Base-by-base conservation (phyloP, 2,888 invertebrate species). In the Stomorhina lunata region DNA sequence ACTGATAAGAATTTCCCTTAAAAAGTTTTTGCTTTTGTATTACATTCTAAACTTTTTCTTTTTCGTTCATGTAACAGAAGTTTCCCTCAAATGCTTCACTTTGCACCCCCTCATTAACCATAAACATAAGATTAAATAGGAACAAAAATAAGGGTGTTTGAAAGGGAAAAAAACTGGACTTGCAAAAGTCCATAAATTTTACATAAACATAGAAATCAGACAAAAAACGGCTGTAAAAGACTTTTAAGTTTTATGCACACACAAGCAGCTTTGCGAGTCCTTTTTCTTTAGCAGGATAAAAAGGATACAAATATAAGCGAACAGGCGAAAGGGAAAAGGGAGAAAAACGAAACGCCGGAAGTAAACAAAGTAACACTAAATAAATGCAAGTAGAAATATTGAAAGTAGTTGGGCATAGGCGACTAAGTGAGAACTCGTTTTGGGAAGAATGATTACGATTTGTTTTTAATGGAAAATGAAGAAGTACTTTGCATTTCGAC, bases 291-390 rank as follows among this genome's bases (percentile, higher is more conserved):
- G n/a, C n/a, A n/a, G n/a, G n/a, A n/a, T n/a, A n/a, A n/a, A n/a
- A n/a, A n/a, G 25, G 25, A 0, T 25, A n/a, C 2, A 65, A 20
- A 10, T 40, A 12, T 6, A 73, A 55, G 10, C 17, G 48, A 6
- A 12, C 63, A 43, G 3, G 55, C 55, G 20, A 48, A 50, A 4
- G 7, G 25, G 2, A 37, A 2, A 40, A 20, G 34, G 2, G 5
- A 65, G 20, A 2, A 48, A 76, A 69, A 69, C n/a, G n/a, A 77
- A 77, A 50, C 32, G 53, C 53, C 77, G 77, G 77, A 77, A 77
- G 68, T 50, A 77, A 69, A 77, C 61, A 77, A 77, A 77, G 77
- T 69, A 61, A 63, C 61, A 32, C 3, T 77, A 69, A 61, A 45
- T 25, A 50, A 53, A 40, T 29, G 48, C 20, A 69, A 34, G 25